Base-by-base conservation (phyloP, 1,140 invertebrate genomes). In the Paralvinella palmiformis region DNA sequence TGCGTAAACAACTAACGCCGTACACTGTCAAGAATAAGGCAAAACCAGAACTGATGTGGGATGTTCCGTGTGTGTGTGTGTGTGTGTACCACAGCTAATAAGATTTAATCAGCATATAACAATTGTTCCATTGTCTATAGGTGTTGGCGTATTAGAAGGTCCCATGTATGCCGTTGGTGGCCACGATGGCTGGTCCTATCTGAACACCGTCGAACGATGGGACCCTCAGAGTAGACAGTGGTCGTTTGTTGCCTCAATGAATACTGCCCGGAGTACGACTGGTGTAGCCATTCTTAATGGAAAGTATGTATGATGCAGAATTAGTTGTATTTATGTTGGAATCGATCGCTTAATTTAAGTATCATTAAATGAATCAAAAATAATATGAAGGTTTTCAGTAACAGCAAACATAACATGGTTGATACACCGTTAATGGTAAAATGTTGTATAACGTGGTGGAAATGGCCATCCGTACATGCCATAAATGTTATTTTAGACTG, bases 161-260 rank as follows among this genome's bases (percentile, higher is more conserved):
- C 91, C 91, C 1, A 84, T 97, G 50, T 97, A 96, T 82, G 93
- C 92, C 5, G 91, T 96, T 7, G 94, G 93, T 31, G 94, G 93
- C 17, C 92, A 96, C 76, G 94, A 96, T 82, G 89, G 88, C 35
- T 96, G 92, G 92, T 92, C 91, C 71, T 96, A 95, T 78, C 81
- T 95, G 13, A 92, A 92, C 75, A 92, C 91, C 3, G 92, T 94
- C 0, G 93, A 96, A 81, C 79, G 90, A 63, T 96, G 91, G 90
- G 92, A 96, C 82, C 89, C 92, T 3, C 84, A 87, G 55, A 87
- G 90, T 1, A 84, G 88, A 60, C 86, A 89, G 63, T 96, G 92
- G 92, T 91, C 86, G 71, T 90, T 89, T 75, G 90, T 95, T 57
- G 87, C 91, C 7, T 86, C 91, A 2, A 94, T 96, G 91, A 86